Percentiles rank a stretch among this genome's conserved stretches.
Conservation (phyloP, 2,797 vertebrate genomes). For the Sitta carolinensis region DNA sequence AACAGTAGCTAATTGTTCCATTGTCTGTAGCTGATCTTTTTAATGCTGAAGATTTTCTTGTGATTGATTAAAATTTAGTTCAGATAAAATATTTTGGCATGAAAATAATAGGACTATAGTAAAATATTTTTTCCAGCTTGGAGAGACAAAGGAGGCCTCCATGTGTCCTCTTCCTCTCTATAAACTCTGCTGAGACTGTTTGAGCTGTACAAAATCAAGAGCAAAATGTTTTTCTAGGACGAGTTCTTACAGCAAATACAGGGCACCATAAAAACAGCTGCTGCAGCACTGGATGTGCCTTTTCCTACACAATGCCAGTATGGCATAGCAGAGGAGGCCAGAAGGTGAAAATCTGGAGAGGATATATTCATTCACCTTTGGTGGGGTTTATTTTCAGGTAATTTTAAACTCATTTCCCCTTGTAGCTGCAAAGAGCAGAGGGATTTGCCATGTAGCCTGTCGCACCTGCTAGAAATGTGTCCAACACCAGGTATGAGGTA, state of each 20-base stretch:
- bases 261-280: not conserved
- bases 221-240: not conserved
- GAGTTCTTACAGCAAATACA: not conserved
- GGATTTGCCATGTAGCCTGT: not conserved
- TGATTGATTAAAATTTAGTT: not conserved
- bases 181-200: not conserved
- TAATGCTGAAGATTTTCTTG: not conserved
- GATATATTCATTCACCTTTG: not conserved
- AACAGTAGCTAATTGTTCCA: not conserved
- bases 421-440: not conserved
- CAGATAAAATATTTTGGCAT: not conserved
- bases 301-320: not conserved
- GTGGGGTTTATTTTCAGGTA: not conserved
- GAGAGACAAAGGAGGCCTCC: not conserved
- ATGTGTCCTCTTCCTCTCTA: not conserved
- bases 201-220: not conserved
- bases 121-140: not conserved
- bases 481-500: not conserved
- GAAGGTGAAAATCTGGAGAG: not conserved
- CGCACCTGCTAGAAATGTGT: not conserved
- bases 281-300: not conserved
- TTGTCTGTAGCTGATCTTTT: not conserved
- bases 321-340: not conserved
- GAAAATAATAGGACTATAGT: not conserved
- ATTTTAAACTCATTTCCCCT: not conserved